phyloP scores from a whole-genome alignment of 2,797 vertebrate genomes.

The Loris lydekkerianus region DNA sequence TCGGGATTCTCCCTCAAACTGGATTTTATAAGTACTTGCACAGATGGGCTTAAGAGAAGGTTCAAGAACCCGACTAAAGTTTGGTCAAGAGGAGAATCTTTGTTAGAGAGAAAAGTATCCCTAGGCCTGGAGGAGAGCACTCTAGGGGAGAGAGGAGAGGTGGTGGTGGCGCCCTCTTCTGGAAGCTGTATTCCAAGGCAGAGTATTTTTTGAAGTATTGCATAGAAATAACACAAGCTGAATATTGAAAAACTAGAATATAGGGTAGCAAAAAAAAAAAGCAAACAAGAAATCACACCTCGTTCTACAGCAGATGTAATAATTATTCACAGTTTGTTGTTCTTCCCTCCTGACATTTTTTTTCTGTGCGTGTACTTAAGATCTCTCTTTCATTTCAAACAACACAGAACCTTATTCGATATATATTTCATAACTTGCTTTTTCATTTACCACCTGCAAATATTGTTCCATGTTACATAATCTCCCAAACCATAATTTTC shows the following conservation, averaged over 20 bases:
- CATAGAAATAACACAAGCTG: background rate
- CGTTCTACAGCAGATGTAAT: background rate
- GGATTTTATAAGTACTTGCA: background rate
- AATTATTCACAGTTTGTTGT: background rate
- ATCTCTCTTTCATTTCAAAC: background rate
- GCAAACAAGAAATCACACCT: background rate
- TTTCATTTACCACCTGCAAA: background rate
- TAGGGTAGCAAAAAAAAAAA: background rate
- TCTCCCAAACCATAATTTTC: background rate
- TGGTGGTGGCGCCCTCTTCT: background rate
- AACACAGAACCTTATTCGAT: background rate
- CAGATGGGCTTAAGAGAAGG: background rate
- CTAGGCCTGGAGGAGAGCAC: background rate
- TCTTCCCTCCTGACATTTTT: background rate
- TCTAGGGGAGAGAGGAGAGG: fast-evolving
- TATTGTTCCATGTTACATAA: background rate
- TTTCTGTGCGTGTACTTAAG: background rate
- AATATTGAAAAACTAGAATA: background rate
- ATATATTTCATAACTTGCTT: background rate
- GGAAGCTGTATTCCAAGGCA: background rate
- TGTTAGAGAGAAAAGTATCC: background rate
- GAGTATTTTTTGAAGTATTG: background rate
- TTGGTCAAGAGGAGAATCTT: background rate
- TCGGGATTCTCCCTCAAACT: background rate
- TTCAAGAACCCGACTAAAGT: background rate